phyloP scores from a whole-genome alignment of 2,888 invertebrate species.

The Ceraclea dissimilis region DNA sequence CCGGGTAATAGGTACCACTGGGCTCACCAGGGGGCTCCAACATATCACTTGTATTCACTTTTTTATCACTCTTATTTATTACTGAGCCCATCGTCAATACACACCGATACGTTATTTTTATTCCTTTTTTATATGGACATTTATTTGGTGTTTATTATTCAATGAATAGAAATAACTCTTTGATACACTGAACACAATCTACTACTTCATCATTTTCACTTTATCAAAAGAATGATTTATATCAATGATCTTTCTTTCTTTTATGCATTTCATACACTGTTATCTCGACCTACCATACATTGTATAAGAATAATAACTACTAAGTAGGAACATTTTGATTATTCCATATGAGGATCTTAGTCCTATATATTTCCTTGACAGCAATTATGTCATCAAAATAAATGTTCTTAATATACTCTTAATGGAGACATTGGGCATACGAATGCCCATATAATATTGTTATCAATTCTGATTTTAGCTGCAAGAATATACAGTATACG shows the following conservation, averaged over 20 bases:
- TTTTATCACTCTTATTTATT: constrained; percentile 24
- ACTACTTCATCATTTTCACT: constrained; percentile 15
- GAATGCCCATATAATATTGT: no score
- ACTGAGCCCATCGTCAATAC: constrained; percentile 11
- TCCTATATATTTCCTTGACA: no score
- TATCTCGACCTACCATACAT: not conserved
- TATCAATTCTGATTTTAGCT: no score
- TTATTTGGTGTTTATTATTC: constrained; percentile 22
- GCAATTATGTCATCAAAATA: no score
- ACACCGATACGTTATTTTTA: constrained; percentile 10
- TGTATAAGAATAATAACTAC: no score
- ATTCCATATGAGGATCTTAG: no score
- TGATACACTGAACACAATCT: constrained; percentile 8
- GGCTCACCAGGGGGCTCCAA: constrained; percentile 17
- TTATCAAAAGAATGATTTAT: constrained; percentile 12
- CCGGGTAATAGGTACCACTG: not conserved
- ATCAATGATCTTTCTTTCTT: constrained; percentile 2
- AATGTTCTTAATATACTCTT: no score
- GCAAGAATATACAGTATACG: no score
- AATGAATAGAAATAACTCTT: constrained; percentile 18
- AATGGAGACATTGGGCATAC: no score
- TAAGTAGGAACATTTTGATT: no score
- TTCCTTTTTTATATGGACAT: constrained; percentile 14
- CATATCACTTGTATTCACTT: constrained; percentile 18
- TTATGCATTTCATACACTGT: not conserved